These are phyloP conservation scores for Polypedilum vanderplanki DNA, from an alignment of 1,140 invertebrate species.

Conservation along the genomic window DNA sequence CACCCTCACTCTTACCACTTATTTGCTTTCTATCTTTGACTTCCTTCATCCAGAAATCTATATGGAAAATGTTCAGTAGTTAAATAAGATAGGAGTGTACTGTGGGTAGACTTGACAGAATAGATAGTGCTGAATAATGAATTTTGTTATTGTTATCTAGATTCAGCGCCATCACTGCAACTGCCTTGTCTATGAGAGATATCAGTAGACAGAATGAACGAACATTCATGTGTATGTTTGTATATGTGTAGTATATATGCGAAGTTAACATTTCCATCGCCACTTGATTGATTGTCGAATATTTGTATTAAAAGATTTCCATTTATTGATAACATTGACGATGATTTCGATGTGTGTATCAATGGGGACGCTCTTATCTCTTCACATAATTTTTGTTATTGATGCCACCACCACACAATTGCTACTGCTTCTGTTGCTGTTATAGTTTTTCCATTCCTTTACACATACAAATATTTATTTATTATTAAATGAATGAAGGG, in stretches of 20 bases:
- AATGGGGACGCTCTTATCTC: constrained; percentile 1
- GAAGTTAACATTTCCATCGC: neutral
- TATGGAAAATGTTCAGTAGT: constrained; percentile 10
- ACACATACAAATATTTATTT: too few species aligned
- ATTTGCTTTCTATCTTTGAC: too few species aligned
- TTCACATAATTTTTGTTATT: constrained; percentile 20
- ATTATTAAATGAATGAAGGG: too few species aligned
- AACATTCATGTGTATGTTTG: too few species aligned
- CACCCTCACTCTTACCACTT: constrained; percentile 3
- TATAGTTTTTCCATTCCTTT: too few species aligned
- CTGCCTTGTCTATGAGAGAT: constrained; percentile 16
- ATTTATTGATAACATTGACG: constrained; percentile 22
- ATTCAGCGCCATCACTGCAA: constrained; percentile 11
- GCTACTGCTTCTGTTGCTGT: neutral
- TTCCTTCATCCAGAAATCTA: constrained; percentile 8
- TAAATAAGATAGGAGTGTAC: too few species aligned
- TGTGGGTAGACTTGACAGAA: constrained; percentile 18
- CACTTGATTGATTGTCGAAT: constrained; percentile 28
- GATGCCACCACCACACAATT: neutral
- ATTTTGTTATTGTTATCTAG: constrained; percentile 25
- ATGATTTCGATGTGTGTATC: constrained; percentile 12
- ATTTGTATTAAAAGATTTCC: constrained; percentile 28
- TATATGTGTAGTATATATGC: neutral
- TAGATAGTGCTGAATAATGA: constrained; percentile 28
- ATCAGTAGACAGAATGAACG: neutral